Evolutionary conservation across 2,888 invertebrate genomes (phyloP), one percentile per base, ranked within the genome.

Genomic region (Cecidostiba fungosa): DNA sequence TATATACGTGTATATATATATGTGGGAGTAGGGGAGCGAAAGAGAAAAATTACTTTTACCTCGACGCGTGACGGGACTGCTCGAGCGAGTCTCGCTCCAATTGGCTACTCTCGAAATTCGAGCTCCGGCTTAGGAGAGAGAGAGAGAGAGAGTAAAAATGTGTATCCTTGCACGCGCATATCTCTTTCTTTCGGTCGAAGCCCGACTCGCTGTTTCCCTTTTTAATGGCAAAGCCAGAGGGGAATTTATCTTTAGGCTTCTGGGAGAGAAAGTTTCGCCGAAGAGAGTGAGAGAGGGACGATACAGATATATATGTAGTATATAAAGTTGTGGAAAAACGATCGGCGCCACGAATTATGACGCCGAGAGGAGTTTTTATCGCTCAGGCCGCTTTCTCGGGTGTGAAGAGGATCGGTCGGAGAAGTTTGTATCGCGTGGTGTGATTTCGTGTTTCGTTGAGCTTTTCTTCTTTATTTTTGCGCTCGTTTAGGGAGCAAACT

Each of bases 21-120:
- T 3, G 12, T 23, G 8, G 10, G 12, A 39, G 19, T 14, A 23
- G 39, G 39, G 19, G 10, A 23, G n/a, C 1, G 19, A 8, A 50
- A 73, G 74, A 70, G 78, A 74, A 59, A 84, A 86, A 86, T 86
- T 86, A 86, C 86, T 83, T 86, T 82, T 84, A 59, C 76, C 82
- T 54, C 66, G 78, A 43, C 19, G 39, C 85, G 85, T 85, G 85
- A 82, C 74, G 54, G 26, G 78, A 77, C 54, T 85, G 62, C 36
- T 23, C 16, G 77, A 50, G 76, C 26, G 50, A 23, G 1, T 50
- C 76, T 47, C 62, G 50, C 50, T 36, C 23, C 43, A 82, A 85
- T 85, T 85, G 82, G 85, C 82, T 73, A 78, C 70, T n/a, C 79
- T 79, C 26, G 66, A 76, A 76, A 69, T 69, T 76, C 76, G 59